phyloP scores from a whole-genome alignment of 2,113 vertebrate species.

The Polyodon spathula region DNA sequence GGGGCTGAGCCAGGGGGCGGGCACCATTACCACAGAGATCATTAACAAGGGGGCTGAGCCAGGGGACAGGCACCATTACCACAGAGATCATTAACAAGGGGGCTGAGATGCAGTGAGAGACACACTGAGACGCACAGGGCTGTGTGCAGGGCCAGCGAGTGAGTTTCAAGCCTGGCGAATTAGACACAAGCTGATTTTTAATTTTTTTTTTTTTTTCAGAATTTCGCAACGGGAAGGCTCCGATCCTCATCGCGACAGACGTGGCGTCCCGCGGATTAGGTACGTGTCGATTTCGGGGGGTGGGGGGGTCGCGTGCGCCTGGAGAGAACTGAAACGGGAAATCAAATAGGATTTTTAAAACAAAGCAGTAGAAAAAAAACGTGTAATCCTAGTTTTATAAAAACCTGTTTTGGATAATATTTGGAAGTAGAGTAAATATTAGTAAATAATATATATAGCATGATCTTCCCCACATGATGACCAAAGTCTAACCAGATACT shows the following conservation, averaged over 20 bases:
- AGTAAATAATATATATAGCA: too few relatives aligned
- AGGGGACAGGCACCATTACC: too few relatives aligned
- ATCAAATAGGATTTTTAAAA: conserved; percentile 4
- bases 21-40: too few relatives aligned
- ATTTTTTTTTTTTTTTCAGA: conserved; percentile 59
- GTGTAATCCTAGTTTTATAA: too few relatives aligned
- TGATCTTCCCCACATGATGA: conserved; percentile 12
- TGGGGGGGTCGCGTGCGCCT: not conserved
- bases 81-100: too few relatives aligned
- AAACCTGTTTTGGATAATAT: too few relatives aligned
- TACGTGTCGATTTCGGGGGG: conserved; percentile 65
- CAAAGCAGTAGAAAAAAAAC: not conserved
- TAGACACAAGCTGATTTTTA: not conserved
- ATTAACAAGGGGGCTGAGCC: too few relatives aligned
- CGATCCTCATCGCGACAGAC: conserved; percentile 94
- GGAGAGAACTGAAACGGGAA: not conserved
- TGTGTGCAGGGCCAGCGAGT: not conserved
- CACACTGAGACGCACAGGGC: not conserved
- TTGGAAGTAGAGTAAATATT: too few relatives aligned
- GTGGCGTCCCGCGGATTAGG: conserved; percentile 97
- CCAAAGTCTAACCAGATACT: conserved; percentile 49
- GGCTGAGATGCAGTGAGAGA: too few relatives aligned
- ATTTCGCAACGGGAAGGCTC: conserved; percentile 93
- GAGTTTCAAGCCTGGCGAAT: not conserved
- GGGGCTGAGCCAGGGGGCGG: too few relatives aligned